A percentile compares a stretch with the other conserved stretches of the same genome.
phyloP scores from a whole-genome alignment of 2,113 vertebrate species.

The Hystrix brachyura region DNA sequence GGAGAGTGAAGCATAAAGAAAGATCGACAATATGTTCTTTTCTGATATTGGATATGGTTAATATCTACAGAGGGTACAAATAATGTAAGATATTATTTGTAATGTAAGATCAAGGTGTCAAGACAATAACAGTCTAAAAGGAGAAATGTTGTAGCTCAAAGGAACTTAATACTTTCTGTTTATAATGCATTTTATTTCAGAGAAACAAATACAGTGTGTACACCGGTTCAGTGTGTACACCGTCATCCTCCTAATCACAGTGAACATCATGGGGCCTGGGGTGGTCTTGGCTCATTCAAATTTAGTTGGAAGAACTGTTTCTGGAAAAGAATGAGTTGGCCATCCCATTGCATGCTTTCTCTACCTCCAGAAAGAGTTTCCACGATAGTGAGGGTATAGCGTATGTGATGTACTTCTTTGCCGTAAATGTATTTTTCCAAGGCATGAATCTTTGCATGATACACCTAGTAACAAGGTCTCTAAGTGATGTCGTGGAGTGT shows the following conservation, averaged over 20 bases:
- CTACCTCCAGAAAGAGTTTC: neutral
- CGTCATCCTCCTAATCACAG: neutral
- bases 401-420: constrained; percentile 26
- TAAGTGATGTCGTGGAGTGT: neutral
- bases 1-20: neutral
- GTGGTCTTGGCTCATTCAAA: neutral
- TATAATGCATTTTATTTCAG: constrained; percentile 15
- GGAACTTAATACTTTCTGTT: neutral
- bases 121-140: neutral
- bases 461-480: neutral
- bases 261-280: neutral
- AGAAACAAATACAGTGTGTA: neutral
- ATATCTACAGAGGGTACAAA: neutral
- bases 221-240: neutral
- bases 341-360: neutral
- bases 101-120: neutral
- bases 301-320: neutral
- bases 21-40: neutral
- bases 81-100: neutral
- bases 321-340: neutral
- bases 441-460: neutral
- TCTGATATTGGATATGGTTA: neutral
- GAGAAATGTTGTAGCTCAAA: neutral
- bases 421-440: constrained; percentile 20
- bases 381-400: neutral